A percentile compares a stretch with the other conserved stretches of the same genome.
Conservation (phyloP, 2,797 vertebrate species). For the Notoglanidium macrostoma region DNA sequence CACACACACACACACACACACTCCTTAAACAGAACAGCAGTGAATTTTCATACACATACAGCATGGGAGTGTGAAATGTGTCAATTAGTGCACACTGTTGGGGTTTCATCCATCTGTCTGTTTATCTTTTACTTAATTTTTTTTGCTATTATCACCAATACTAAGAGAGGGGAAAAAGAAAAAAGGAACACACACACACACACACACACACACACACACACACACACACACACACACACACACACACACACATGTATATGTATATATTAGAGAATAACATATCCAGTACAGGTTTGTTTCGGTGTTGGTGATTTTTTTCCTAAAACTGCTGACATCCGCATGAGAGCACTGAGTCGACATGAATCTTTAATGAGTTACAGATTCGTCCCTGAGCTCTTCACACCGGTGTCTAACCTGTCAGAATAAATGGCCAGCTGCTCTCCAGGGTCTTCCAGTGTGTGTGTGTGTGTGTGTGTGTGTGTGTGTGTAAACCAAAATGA, state of each 20-base stretch:
- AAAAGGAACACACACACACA: not conserved
- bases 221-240: not conserved
- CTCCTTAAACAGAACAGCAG: not conserved
- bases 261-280: too few species aligned
- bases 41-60: not conserved
- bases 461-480: not conserved
- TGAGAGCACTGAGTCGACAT: not conserved
- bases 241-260: not conserved
- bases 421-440: constrained; percentile 12
- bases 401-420: not conserved
- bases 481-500: not conserved
- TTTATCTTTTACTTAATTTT: not conserved
- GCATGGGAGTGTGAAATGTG: not conserved
- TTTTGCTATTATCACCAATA: not conserved
- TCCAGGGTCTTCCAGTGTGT: not conserved
- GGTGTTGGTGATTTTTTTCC: not conserved
- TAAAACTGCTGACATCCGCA: not conserved
- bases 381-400: constrained; percentile 16
- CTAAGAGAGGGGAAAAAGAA: not conserved
- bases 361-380: constrained; percentile 4
- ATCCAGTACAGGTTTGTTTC: not conserved
- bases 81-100: constrained; percentile 4
- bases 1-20: not conserved
- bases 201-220: not conserved
- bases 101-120: not conserved